These are phyloP conservation scores for Drosophila littoralis DNA, from an alignment of 1,140 invertebrate species.

Conservation along the genomic window DNA sequence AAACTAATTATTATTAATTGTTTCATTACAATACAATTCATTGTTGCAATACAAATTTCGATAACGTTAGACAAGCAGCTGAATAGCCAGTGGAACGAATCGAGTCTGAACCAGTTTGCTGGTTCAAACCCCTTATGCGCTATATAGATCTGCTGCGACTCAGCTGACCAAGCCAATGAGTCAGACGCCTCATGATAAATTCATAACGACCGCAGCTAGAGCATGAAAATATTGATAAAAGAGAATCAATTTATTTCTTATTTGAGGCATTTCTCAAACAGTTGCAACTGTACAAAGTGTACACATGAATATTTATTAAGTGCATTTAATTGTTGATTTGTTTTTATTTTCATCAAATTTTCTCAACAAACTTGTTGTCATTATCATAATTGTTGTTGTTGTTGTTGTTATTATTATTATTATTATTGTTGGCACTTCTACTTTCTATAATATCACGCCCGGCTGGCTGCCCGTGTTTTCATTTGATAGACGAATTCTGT, in stretches of 20 bases:
- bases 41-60: too few species aligned
- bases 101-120: too few species aligned
- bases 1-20: too few species aligned
- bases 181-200: too few species aligned
- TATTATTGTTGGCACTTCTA: conserved; percentile 46
- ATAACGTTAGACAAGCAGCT: too few species aligned
- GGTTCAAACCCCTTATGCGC: too few species aligned
- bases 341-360: conserved; percentile 41
- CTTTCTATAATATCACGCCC: conserved; percentile 44
- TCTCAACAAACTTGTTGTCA: conserved; percentile 36
- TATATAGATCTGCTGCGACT: too few species aligned
- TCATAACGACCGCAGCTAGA: too few species aligned
- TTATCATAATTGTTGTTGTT: conserved; percentile 6
- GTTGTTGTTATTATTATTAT: conserved; percentile 9
- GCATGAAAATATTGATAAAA: not conserved
- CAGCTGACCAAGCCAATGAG: too few species aligned
- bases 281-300: conserved; percentile 11
- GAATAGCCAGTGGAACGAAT: too few species aligned
- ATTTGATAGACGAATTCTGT: conserved; percentile 42
- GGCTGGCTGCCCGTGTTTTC: conserved; percentile 28
- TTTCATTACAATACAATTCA: too few species aligned
- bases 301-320: conserved; percentile 32
- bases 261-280: not conserved
- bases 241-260: not conserved
- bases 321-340: conserved; percentile 29